These are phyloP conservation scores for Orientallactaga bullata DNA, from an alignment of 2,113 vertebrate species.

Conservation along the genomic window DNA sequence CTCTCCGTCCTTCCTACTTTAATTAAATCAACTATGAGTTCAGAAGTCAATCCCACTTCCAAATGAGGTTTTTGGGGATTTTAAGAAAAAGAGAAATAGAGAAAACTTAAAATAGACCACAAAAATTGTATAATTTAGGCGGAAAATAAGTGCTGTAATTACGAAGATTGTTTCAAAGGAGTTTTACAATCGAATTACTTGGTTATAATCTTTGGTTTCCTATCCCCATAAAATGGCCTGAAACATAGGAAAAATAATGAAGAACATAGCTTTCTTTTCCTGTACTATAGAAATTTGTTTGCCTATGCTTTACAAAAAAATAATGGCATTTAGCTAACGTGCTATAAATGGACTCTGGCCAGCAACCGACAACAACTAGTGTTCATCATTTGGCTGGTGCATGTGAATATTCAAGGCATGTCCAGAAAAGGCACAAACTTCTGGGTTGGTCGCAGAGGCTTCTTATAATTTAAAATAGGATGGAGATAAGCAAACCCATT, in stretches of 20 bases:
- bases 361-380: neutral
- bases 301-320: slow-evolving; percentile 54
- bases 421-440: neutral
- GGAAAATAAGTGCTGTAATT: neutral
- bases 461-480: slow-evolving; percentile 21
- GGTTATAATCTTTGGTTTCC: slow-evolving; percentile 28
- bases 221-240: slow-evolving; percentile 32
- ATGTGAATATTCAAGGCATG: slow-evolving; percentile 67
- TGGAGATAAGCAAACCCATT: slow-evolving; percentile 75
- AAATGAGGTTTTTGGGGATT: slow-evolving; percentile 9
- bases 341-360: slow-evolving; percentile 60
- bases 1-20: neutral
- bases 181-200: slow-evolving; percentile 29
- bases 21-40: neutral
- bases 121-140: neutral
- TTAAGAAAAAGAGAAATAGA: neutral
- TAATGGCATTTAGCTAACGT: slow-evolving; percentile 51
- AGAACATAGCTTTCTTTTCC: neutral
- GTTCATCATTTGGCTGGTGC: slow-evolving; percentile 53
- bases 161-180: neutral
- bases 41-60: neutral
- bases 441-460: neutral
- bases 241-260: slow-evolving; percentile 18
- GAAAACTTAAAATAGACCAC: neutral
- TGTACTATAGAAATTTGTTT: slow-evolving; percentile 13